These are phyloP conservation scores for Lordiphosa fenestrarum DNA, from an alignment of 2,888 invertebrate species.

Conservation along the genomic window DNA sequence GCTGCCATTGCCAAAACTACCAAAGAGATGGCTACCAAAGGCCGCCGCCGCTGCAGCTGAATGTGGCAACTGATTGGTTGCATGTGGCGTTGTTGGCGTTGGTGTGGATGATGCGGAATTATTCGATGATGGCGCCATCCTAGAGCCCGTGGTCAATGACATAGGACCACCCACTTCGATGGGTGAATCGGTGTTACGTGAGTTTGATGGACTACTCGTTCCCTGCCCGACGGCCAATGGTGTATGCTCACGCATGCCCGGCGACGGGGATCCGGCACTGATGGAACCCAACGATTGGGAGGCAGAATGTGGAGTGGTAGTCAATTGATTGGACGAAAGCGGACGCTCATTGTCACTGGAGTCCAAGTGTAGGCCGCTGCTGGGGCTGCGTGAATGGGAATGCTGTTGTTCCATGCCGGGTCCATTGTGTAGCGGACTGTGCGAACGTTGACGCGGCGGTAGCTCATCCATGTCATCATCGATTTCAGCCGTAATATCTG, in stretches of 20 bases:
- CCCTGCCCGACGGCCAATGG: conserved; percentile 75
- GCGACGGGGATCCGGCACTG: conserved; percentile 80
- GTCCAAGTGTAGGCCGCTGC: conserved; percentile 68
- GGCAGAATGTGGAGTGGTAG: conserved; percentile 77
- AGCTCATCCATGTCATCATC: conserved; percentile 78
- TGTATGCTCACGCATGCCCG: conserved; percentile 76
- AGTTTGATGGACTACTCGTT: conserved; percentile 82
- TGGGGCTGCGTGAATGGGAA: conserved; percentile 74
- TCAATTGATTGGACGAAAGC: conserved; percentile 78
- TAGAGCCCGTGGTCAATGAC: conserved; percentile 75
- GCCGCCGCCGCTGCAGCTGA: conserved; percentile 82
- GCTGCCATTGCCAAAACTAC: conserved; percentile 80
- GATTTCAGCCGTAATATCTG: conserved; percentile 80
- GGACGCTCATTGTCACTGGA: conserved; percentile 79
- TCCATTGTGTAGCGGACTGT: conserved; percentile 72
- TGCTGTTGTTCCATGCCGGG: conserved; percentile 61
- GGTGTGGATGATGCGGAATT: conserved; percentile 67
- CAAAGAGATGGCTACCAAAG: conserved; percentile 86
- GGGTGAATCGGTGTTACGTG: conserved; percentile 83
- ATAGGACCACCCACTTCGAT: conserved; percentile 81
- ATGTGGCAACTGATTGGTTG: conserved; percentile 67
- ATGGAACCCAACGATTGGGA: conserved; percentile 82
- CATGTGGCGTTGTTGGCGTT: conserved; percentile 66
- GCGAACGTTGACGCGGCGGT: conserved; percentile 71
- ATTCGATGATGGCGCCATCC: conserved; percentile 59